Base-by-base conservation (phyloP, 2,888 invertebrate species). In the Drosophila nigricruria region DNA sequence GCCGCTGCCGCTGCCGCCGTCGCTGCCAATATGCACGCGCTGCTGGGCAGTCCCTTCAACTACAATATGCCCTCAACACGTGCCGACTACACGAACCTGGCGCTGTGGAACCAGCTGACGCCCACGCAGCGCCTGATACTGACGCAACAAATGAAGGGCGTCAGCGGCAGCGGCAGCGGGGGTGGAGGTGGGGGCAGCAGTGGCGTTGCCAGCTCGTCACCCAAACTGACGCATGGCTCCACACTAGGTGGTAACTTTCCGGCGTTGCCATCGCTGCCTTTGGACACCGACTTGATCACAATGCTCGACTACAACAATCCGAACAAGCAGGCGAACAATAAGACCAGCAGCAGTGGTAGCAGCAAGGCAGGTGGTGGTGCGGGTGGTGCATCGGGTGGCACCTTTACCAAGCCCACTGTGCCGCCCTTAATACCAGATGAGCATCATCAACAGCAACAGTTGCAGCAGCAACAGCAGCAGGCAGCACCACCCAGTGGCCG, bases 81-180 rank as follows among this genome's bases (percentile, higher is more conserved):
- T 0, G 74, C 82, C 20, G 92, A 92, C 63, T 92, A 91, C 25
- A 89, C 91, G 10, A 92, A 92, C 72, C 68, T 92, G 47, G 91
- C 92, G 1, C 74, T 92, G 36, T 92, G 92, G 92, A 92, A 92
- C 83, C 92, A 91, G 64, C 70, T 92, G 74, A 90, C 85, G 27
- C 91, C 82, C 42, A 76, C 87, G 6, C 91, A 91, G 62, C 81
- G 91, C 45, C 70, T 91, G 45, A 69, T 91, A 5, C 77, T 91
- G 30, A 91, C 91, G 3, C 91, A 91, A 52, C 91, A 91, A 71
- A 81, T 91, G 30, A 91, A 91, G 53, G 82, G 82, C 23, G 67
- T 70, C 38, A 32, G n/a, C 12, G 0, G 2, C 1, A 5, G 30
- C 5, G 30, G 49, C 12, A 10, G 20, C 2, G 23, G 23, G 1